Conservation (phyloP, 2,797 vertebrate species). For the Phrynocephalus forsythii region DNA sequence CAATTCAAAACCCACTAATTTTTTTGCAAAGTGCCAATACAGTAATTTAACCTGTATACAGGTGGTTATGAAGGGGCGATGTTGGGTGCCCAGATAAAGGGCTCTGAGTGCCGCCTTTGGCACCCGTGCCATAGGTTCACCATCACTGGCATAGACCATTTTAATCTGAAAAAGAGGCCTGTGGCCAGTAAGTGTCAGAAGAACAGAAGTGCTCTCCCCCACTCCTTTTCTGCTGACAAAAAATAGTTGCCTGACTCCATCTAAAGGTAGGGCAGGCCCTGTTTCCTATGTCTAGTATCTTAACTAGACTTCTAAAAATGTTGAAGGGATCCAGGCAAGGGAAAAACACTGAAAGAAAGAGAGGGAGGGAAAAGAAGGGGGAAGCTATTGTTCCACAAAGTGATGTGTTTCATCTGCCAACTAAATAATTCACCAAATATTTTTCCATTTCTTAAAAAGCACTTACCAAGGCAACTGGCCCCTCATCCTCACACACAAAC, state of each 20-base stretch:
- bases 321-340: not conserved
- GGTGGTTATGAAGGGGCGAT: too few species aligned
- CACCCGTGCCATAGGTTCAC: too few species aligned
- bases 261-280: not conserved
- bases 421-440: not conserved
- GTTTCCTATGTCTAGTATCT: not conserved
- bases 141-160: not conserved
- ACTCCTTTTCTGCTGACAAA: not conserved
- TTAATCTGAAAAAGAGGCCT: too few species aligned
- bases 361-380: not conserved
- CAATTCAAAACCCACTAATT: too few species aligned
- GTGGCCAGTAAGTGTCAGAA: not conserved
- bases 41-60: too few species aligned
- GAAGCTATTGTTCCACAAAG: not conserved
- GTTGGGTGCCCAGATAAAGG: too few species aligned
- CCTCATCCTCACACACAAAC: conserved; percentile 82
- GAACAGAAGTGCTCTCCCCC: not conserved
- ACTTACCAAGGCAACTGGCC: conserved; percentile 76
- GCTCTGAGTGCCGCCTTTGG: too few species aligned
- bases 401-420: not conserved
- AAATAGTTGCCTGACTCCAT: not conserved
- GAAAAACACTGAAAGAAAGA: not conserved
- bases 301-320: too few species aligned
- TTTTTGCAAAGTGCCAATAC: too few species aligned
- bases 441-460: conserved; percentile 10